phyloP scores from a whole-genome alignment of 1,140 invertebrate species.

The Leptinotarsa lineolata region DNA sequence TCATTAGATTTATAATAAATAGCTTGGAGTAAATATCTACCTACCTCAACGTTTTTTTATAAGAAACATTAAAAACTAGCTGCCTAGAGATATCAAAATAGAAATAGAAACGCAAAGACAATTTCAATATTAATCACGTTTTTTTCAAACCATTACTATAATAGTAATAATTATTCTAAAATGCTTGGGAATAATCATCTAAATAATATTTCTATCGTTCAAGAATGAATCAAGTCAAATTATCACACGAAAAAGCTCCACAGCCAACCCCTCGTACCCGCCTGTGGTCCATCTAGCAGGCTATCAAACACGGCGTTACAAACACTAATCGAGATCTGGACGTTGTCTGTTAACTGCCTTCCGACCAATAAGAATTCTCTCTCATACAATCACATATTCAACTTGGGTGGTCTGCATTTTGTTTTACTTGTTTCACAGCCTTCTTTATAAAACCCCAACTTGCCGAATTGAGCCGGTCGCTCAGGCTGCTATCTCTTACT shows the following conservation, averaged over 20 bases:
- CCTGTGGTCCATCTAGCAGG: conserved; percentile 19
- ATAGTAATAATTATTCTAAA: too few relatives aligned
- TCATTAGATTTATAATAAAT: too few relatives aligned
- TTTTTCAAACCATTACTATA: too few relatives aligned
- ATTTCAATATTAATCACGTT: too few relatives aligned
- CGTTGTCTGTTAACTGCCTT: conserved; percentile 40
- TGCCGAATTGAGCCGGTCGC: conserved; percentile 44
- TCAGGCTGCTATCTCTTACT: conserved; percentile 40
- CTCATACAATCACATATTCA: conserved; percentile 43
- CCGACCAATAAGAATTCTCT: conserved; percentile 43
- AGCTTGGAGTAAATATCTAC: too few relatives aligned
- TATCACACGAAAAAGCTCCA: background rate
- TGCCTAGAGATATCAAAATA: too few relatives aligned
- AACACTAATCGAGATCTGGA: conserved; percentile 43
- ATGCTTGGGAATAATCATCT: background rate
- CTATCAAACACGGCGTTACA: conserved; percentile 41
- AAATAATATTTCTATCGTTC: background rate
- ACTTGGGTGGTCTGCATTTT: conserved; percentile 49
- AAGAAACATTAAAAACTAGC: too few relatives aligned
- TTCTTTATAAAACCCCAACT: conserved; percentile 39
- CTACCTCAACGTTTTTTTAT: too few relatives aligned
- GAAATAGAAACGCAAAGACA: too few relatives aligned
- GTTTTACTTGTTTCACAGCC: conserved; percentile 44
- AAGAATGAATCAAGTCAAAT: too few relatives aligned
- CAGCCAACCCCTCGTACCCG: background rate